Conservation (phyloP, 2,888 invertebrate species). For the Cylindroiulus punctatus region DNA sequence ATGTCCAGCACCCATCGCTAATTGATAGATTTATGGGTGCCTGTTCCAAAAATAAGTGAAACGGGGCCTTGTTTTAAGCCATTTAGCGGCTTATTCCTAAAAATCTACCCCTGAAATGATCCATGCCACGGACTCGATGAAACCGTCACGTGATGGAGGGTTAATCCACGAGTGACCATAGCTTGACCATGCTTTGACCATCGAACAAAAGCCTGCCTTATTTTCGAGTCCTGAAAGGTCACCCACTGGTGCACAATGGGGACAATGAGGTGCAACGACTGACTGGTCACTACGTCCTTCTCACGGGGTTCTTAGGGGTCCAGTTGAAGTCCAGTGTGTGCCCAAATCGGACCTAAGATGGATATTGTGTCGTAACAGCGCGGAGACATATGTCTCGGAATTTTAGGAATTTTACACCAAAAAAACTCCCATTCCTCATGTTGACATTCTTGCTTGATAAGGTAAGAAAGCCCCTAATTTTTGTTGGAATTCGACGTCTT, state of each 20-base stretch:
- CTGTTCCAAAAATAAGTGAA: conserved; percentile 19
- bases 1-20: conserved; percentile 13
- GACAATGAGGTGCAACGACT: neutral
- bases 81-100: conserved; percentile 19
- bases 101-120: neutral
- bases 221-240: conserved; percentile 10
- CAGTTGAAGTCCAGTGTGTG: neutral
- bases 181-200: neutral
- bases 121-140: neutral
- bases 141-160: neutral
- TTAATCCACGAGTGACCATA: neutral
- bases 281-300: neutral
- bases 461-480: neutral
- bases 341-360: neutral
- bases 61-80: neutral
- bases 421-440: neutral
- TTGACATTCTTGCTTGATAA: conserved; percentile 22
- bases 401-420: neutral
- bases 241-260: neutral
- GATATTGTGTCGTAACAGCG: neutral
- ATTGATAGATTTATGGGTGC: conserved; percentile 21
- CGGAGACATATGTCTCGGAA: conserved; percentile 11
- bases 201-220: neutral
- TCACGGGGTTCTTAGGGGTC: neutral
- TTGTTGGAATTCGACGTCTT: too few species aligned